These are phyloP conservation scores for Sicus ferrugineus DNA, from an alignment of 2,888 invertebrate genomes.

Conservation along the genomic window DNA sequence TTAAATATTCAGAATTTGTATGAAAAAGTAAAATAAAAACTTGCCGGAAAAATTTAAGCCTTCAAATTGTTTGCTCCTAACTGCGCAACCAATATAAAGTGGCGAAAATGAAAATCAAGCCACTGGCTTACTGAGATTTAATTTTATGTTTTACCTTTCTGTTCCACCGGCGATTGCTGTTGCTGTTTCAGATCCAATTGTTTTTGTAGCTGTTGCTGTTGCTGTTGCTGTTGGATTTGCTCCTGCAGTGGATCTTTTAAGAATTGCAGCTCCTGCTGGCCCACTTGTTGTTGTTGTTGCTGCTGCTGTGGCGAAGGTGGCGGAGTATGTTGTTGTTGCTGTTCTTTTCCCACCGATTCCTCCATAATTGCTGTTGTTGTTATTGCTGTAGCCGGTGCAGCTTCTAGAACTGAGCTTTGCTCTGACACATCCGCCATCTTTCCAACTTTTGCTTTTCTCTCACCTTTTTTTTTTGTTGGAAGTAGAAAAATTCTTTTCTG, in stretches of 20 bases:
- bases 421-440: constrained; percentile 62
- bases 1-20: too few relatives aligned
- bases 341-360: constrained; percentile 37
- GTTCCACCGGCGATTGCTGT: constrained; percentile 48
- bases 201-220: constrained; percentile 43
- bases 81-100: too few relatives aligned
- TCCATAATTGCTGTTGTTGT: constrained; percentile 39
- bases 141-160: constrained; percentile 39
- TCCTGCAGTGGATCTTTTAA: constrained; percentile 40
- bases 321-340: constrained; percentile 40
- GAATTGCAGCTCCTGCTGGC: constrained; percentile 28
- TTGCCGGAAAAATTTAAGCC: too few relatives aligned
- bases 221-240: constrained; percentile 38
- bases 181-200: constrained; percentile 52
- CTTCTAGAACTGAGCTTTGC: constrained; percentile 61
- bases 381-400: constrained; percentile 47
- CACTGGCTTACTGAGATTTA: not conserved
- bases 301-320: constrained; percentile 35
- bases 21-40: too few relatives aligned
- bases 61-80: too few relatives aligned
- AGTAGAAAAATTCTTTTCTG: constrained; percentile 19
- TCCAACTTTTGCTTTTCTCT: constrained; percentile 26
- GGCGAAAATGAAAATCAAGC: too few relatives aligned
- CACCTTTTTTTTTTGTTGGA: constrained; percentile 2
- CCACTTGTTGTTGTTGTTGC: constrained; percentile 38